Conservation (phyloP, 2,113 vertebrate species). For the Leuciscus idus region DNA sequence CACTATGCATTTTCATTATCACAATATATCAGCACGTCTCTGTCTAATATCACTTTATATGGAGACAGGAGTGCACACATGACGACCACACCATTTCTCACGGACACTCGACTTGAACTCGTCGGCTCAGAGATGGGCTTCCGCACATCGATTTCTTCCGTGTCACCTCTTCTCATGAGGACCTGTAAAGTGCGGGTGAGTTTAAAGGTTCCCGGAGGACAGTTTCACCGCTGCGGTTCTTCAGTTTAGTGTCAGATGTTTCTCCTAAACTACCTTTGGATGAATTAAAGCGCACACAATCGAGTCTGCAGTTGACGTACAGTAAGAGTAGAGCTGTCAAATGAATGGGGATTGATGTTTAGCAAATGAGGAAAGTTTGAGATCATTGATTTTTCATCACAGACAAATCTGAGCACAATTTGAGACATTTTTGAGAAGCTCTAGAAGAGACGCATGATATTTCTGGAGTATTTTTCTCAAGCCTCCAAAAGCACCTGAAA, state of each 20-base stretch:
- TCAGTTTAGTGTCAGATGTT: background rate
- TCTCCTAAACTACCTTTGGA: background rate
- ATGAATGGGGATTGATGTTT: background rate
- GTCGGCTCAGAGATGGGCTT: background rate
- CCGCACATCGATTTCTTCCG: constrained; percentile 16
- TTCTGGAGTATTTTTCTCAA: background rate
- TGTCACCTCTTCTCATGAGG: constrained; percentile 22
- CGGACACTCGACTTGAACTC: background rate
- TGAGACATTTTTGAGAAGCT: background rate
- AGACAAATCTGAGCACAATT: background rate
- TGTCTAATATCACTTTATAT: no score
- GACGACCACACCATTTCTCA: background rate
- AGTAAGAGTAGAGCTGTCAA: background rate
- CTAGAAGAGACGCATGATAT: background rate
- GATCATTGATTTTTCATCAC: background rate
- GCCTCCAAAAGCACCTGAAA: background rate
- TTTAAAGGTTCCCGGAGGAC: background rate
- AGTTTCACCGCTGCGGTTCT: background rate
- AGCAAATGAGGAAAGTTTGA: background rate
- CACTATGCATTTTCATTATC: no score
- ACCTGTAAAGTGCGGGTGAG: background rate
- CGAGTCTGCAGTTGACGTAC: background rate
- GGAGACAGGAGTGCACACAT: background rate
- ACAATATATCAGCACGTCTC: no score
- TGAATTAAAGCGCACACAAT: background rate